Evolutionary conservation across 2,113 vertebrate genomes (phyloP).

Genomic region (Ctenomys sociabilis): DNA sequence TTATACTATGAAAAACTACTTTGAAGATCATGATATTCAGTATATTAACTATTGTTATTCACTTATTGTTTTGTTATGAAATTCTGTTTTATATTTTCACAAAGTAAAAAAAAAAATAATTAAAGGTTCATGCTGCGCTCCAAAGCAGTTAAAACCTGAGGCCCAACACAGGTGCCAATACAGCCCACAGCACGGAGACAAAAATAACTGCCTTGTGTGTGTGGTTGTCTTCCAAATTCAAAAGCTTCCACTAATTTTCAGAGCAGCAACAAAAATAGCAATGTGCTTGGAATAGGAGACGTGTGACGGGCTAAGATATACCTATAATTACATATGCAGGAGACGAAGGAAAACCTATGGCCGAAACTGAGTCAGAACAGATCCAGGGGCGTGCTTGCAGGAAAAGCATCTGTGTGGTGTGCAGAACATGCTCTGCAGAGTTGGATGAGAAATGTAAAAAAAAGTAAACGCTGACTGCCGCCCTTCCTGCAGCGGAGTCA

Average conservation of each 20-base stretch:
- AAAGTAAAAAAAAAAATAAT: not conserved
- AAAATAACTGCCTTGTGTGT: conserved; percentile 15
- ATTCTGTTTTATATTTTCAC: not conserved
- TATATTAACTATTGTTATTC: not conserved
- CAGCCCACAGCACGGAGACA: not conserved
- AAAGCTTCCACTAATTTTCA: conserved; percentile 13
- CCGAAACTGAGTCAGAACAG: not conserved
- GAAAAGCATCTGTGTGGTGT: not conserved
- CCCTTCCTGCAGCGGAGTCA: conserved; percentile 48
- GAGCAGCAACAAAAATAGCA: not conserved
- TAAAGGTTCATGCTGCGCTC: not conserved
- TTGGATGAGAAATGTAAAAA: not conserved
- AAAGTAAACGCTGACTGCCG: not conserved
- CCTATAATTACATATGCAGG: not conserved
- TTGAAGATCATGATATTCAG: not conserved
- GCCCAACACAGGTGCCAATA: not conserved
- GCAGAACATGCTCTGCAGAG: not conserved
- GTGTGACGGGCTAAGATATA: no score
- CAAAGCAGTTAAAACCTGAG: not conserved
- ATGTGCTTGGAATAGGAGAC: not conserved
- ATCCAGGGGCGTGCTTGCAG: not conserved
- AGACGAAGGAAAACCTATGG: not conserved
- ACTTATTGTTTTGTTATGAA: not conserved
- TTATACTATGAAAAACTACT: not conserved
- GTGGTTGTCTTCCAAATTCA: conserved; percentile 1